Percentiles rank a stretch among this genome's conserved stretches.
Conservation (phyloP, 1,140 invertebrate genomes). For the Drosophila nebulosa region DNA sequence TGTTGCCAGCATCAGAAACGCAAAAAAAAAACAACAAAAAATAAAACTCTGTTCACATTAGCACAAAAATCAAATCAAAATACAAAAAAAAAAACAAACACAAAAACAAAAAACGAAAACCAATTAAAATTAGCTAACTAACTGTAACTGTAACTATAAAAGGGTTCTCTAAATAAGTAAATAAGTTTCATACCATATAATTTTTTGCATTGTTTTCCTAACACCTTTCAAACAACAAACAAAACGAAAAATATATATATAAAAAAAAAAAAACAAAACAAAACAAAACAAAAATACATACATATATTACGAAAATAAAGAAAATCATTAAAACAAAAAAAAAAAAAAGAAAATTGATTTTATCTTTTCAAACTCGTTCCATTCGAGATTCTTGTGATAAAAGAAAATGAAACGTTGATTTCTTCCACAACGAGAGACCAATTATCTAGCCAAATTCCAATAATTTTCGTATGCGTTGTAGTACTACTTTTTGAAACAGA, state of each 20-base stretch:
- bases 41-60: conserved; percentile 51
- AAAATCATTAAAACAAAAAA: background rate
- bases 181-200: conserved; percentile 59
- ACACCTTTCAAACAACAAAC: conserved; percentile 46
- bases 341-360: background rate
- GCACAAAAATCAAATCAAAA: conserved; percentile 55
- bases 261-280: conserved; percentile 48
- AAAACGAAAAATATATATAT: conserved; percentile 48
- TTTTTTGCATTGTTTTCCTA: conserved; percentile 73
- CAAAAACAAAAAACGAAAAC: conserved; percentile 22
- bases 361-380: too few relatives aligned
- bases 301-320: background rate
- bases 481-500: too few relatives aligned
- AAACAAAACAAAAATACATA: conserved; percentile 29
- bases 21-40: conserved; percentile 11
- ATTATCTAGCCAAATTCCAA: too few relatives aligned
- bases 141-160: conserved; percentile 49
- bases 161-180: conserved; percentile 50
- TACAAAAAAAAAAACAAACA: conserved; percentile 26
- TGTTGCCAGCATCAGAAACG: background rate
- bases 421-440: too few relatives aligned
- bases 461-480: too few relatives aligned
- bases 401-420: too few relatives aligned
- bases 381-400: too few relatives aligned
- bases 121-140: conserved; percentile 40